Evolutionary conservation across 2,113 vertebrate species (phyloP), one percentile per base, ranked within the genome.

Genomic region (Oophaga pumilio): DNA sequence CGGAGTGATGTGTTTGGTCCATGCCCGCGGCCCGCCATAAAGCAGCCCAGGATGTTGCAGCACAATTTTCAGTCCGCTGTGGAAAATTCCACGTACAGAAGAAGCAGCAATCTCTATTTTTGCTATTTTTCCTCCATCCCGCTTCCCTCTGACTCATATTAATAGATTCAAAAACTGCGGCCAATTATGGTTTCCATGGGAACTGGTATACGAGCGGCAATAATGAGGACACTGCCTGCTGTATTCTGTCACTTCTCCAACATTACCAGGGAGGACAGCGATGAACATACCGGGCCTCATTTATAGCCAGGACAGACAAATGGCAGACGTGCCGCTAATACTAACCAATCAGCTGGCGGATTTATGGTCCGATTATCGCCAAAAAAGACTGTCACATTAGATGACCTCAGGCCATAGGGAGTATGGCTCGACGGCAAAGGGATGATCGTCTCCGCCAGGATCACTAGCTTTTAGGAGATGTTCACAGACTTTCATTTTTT

Each of bases 161-260:
- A 79, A 79, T 79, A 79, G 52, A 79, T 79, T 57, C n/a, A 79
- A 79, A 79, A 79, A 79, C 71, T 28, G 22, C 24, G 50, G 76
- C 76, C 76, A 79, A 79, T 79, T 79, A 79, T 57, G 76, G 76
- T 79, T 79, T 57, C 76, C 76, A 79, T 79, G 76, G 24, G 52
- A 57, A 79, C 52, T 15, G 53, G 76, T 77, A 24, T 56, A 56
- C n/a, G 49, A 77, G 49, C 28, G 53, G 24, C 52, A 79, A 56
- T 79, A 79, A 57, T 79, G 76, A 59, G 76, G 24, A 79, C 22
- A 26, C n/a, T 18, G 53, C 52, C 76, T 57, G 50, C 76, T 78
- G 76, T 2, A 74, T 74, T 49, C 71, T 74, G 71, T 74, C 71
- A 74, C 71, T 22, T 74, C 43, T 22, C 71, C 71, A 74, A 74